phyloP scores from a whole-genome alignment of 2,797 vertebrate species.

The Philypnodon macrostomus region DNA sequence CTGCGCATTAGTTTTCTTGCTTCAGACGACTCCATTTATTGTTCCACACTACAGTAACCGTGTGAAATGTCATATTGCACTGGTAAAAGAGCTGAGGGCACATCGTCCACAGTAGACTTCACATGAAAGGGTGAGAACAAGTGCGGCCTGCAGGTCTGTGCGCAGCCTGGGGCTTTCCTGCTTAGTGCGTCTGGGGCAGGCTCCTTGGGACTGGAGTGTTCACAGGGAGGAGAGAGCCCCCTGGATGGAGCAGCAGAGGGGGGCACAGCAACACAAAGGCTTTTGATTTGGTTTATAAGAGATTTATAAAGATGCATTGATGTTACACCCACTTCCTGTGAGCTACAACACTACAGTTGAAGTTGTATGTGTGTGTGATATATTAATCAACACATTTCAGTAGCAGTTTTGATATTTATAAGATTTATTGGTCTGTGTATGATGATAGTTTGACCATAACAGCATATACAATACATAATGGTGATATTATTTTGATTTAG shows the following conservation, averaged over 20 bases:
- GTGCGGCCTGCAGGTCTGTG: conserved; percentile 55
- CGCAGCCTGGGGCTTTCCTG: conserved; percentile 60
- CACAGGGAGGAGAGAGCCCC: conserved; percentile 18
- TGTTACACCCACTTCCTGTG: conserved; percentile 1
- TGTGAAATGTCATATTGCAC: conserved; percentile 30
- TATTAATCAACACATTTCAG: neutral
- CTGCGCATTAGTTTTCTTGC: conserved; percentile 4
- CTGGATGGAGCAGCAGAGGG: conserved; percentile 36
- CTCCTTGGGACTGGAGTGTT: conserved; percentile 46
- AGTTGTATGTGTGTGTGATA: conserved; percentile 3
- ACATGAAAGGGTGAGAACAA: conserved; percentile 60
- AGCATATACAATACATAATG: too few relatives aligned
- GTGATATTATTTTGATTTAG: too few relatives aligned
- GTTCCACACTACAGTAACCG: conserved; percentile 7
- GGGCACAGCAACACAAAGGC: conserved; percentile 23
- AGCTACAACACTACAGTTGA: neutral
- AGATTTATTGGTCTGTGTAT: too few relatives aligned
- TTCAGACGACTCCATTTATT: conserved; percentile 12
- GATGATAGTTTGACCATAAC: too few relatives aligned
- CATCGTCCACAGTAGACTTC: conserved; percentile 38
- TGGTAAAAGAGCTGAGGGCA: conserved; percentile 42
- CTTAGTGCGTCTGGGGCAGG: conserved; percentile 40
- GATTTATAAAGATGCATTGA: conserved; percentile 13
- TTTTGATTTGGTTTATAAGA: conserved; percentile 36
- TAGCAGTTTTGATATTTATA: too few relatives aligned